Evolutionary conservation across 2,797 vertebrate species (phyloP).

Genomic region (Leptodactylus fallax): DNA sequence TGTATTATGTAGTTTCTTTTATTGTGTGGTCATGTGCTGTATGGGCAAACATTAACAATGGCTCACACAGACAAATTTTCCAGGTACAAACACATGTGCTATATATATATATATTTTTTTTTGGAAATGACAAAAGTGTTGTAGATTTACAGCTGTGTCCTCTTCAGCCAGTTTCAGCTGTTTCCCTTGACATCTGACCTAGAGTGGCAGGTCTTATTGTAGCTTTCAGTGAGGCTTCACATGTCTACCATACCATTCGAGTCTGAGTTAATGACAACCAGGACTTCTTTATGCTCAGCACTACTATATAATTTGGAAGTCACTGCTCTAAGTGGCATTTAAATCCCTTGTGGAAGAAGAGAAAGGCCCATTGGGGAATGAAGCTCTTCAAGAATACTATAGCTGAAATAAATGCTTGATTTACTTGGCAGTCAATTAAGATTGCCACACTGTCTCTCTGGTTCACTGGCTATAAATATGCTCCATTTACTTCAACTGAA

Average conservation of each 20-base stretch:
- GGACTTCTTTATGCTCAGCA: neutral
- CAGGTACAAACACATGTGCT: neutral
- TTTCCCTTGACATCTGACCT: slow-evolving; percentile 22
- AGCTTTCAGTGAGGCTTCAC: slow-evolving; percentile 1
- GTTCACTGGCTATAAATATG: slow-evolving; percentile 73
- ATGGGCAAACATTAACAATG: neutral
- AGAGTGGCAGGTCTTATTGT: slow-evolving; percentile 31
- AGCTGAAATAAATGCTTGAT: slow-evolving; percentile 64
- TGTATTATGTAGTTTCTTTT: neutral
- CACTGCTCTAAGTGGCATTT: slow-evolving; percentile 44
- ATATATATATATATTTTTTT: neutral
- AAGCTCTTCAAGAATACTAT: slow-evolving; percentile 44
- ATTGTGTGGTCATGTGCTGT: neutral
- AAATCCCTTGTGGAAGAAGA: slow-evolving; percentile 30
- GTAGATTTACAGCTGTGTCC: slow-evolving; percentile 2
- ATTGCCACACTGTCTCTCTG: slow-evolving; percentile 65
- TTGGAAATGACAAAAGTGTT: neutral
- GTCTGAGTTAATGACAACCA: slow-evolving; percentile 35
- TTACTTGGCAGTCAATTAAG: slow-evolving; percentile 64
- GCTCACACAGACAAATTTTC: neutral
- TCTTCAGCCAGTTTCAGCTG: slow-evolving; percentile 9
- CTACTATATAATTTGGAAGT: slow-evolving; percentile 24
- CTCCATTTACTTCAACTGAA: slow-evolving; percentile 78
- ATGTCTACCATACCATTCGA: slow-evolving; percentile 28
- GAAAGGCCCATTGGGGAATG: slow-evolving; percentile 48